Conservation (phyloP, 2,113 vertebrate genomes). For the Ploceus nigricollis region DNA sequence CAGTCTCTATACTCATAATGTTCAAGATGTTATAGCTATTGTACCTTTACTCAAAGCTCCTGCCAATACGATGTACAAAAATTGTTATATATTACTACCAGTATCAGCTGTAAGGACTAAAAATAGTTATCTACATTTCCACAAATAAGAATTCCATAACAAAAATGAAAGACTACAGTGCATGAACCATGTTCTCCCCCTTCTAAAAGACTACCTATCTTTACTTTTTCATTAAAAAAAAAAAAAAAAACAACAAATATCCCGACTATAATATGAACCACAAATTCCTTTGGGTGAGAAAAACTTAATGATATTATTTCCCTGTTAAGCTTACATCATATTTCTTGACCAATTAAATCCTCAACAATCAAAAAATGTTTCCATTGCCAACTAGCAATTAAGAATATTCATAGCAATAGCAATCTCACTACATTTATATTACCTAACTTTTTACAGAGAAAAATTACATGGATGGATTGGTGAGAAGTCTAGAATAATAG, state of each 20-base stretch:
- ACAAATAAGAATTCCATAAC: background rate
- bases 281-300: background rate
- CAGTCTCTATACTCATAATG: background rate
- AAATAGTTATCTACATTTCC: background rate
- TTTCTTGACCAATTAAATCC: background rate
- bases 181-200: background rate
- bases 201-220: background rate
- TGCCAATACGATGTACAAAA: background rate
- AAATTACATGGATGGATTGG: background rate
- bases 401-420: background rate
- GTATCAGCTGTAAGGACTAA: background rate
- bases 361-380: background rate
- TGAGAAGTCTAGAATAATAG: background rate
- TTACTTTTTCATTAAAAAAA: background rate
- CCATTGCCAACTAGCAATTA: background rate
- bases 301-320: background rate
- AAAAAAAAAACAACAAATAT: too few species aligned
- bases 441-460: background rate
- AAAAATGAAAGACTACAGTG: background rate
- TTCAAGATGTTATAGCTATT: background rate
- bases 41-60: background rate
- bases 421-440: background rate
- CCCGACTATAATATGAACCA: background rate
- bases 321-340: background rate
- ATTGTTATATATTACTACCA: background rate